Conservation (phyloP, 2,888 invertebrate genomes). For the Sarcophaga carnaria region DNA sequence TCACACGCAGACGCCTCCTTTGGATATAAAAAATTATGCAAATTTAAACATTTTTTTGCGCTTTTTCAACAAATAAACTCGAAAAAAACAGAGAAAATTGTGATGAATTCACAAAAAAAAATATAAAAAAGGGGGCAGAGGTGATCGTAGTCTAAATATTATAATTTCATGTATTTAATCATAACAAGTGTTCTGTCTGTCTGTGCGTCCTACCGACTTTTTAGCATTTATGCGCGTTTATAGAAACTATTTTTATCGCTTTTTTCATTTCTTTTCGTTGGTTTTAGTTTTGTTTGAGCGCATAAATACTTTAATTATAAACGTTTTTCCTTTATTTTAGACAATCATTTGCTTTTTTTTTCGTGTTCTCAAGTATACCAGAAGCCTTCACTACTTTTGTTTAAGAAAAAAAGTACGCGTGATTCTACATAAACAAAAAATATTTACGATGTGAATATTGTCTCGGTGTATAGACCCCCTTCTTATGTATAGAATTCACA, state of each 20-base stretch:
- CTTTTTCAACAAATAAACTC: conserved; percentile 32
- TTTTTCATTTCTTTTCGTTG: too few species aligned
- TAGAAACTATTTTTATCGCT: too few species aligned
- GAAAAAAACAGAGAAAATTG: conserved; percentile 28
- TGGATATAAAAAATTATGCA: conserved; percentile 56
- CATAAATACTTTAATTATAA: conserved; percentile 58
- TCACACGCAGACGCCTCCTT: conserved; percentile 68
- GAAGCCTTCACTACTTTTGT: neutral
- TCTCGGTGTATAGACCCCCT: conserved; percentile 29
- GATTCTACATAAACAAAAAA: neutral
- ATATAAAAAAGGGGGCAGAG: neutral
- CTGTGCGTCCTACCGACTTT: neutral
- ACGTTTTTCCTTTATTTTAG: conserved; percentile 28
- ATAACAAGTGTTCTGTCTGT: conserved; percentile 48
- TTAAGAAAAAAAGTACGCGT: neutral
- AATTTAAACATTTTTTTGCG: conserved; percentile 19
- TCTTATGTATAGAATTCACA: conserved; percentile 22
- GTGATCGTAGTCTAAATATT: conserved; percentile 27
- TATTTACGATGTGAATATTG: conserved; percentile 5
- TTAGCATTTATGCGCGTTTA: too few species aligned
- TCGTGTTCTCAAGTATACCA: conserved; percentile 13
- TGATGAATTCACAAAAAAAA: neutral
- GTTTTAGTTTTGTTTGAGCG: neutral
- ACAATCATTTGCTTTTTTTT: neutral
- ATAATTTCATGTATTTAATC: conserved; percentile 65